These are phyloP conservation scores for Salvelinus alpinus DNA, from an alignment of 2,113 vertebrate genomes.

Conservation along the genomic window DNA sequence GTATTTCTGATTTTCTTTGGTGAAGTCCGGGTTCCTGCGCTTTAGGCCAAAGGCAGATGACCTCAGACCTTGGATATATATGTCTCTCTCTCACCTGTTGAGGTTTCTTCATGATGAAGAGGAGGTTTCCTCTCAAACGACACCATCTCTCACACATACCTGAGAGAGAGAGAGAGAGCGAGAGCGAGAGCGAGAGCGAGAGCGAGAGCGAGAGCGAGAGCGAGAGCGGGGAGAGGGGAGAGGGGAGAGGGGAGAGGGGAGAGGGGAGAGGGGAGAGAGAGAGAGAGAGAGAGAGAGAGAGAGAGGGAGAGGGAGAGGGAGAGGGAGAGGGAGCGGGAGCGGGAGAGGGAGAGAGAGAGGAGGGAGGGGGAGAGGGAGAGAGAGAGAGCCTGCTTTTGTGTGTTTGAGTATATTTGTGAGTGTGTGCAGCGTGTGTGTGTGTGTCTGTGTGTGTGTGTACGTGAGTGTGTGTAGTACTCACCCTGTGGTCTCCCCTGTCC, in stretches of 20 bases:
- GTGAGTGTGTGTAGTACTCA: background rate
- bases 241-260: background rate
- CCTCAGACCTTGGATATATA: too few species aligned
- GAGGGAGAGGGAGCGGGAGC: too few species aligned
- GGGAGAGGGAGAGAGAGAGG: background rate
- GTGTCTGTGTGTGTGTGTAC: too few species aligned
- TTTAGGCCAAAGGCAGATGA: too few species aligned
- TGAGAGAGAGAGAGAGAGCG: background rate
- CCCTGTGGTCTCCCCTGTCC: background rate
- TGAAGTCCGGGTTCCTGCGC: too few species aligned
- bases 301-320: too few species aligned
- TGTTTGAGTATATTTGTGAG: background rate
- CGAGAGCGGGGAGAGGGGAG: too few species aligned
- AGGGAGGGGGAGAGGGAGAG: background rate
- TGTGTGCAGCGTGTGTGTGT: too few species aligned
- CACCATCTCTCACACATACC: background rate
- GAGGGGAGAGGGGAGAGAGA: background rate
- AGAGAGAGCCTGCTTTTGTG: background rate
- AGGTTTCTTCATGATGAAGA: conserved; percentile 1
- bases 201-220: too few species aligned
- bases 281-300: too few species aligned
- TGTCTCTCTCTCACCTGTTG: background rate
- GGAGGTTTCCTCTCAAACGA: conserved; percentile 4
- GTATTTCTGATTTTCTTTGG: too few species aligned
- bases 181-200: too few species aligned